phyloP scores from a whole-genome alignment of 2,888 invertebrate species.

The Hirtodrosophila histrioides region DNA sequence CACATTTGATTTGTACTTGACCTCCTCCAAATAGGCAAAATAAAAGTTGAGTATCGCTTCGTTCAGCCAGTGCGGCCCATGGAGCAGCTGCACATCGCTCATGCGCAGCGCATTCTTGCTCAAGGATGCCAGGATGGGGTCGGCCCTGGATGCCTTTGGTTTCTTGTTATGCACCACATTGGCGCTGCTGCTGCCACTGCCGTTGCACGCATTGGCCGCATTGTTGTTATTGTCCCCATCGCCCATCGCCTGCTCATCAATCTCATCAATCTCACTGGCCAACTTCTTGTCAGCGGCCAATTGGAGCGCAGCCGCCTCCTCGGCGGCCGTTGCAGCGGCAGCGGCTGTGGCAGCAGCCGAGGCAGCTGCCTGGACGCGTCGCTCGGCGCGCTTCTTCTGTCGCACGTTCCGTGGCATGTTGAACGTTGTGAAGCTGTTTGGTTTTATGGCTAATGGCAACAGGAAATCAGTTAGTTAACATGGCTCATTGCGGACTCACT shows the following conservation, averaged over 20 bases:
- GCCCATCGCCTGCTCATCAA: conserved; percentile 20
- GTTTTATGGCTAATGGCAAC: too few species aligned
- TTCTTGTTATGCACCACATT: conserved; percentile 31
- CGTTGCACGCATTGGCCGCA: conserved; percentile 1
- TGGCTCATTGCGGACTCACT: too few species aligned
- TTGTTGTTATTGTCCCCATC: conserved; percentile 3
- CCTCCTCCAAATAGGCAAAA: conserved; percentile 93
- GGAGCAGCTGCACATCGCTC: conserved; percentile 91
- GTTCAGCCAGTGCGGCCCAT: conserved; percentile 93
- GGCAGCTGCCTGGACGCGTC: conserved; percentile 20
- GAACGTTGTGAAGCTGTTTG: too few species aligned
- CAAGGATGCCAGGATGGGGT: conserved; percentile 89
- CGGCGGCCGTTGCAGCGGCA: neutral
- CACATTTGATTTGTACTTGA: conserved; percentile 86
- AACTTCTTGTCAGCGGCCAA: neutral
- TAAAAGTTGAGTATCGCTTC: conserved; percentile 94
- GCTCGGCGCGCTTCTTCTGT: conserved; percentile 47
- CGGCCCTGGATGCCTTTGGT: conserved; percentile 66
- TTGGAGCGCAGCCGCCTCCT: neutral
- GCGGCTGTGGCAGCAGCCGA: neutral
- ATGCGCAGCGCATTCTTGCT: conserved; percentile 86
- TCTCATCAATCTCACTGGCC: too few species aligned
- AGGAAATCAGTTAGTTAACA: too few species aligned
- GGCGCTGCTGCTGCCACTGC: conserved; percentile 7
- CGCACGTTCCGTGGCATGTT: conserved; percentile 43